Evolutionary conservation across 2,888 invertebrate species (phyloP).

Genomic region (Dysmachus trigonus): DNA sequence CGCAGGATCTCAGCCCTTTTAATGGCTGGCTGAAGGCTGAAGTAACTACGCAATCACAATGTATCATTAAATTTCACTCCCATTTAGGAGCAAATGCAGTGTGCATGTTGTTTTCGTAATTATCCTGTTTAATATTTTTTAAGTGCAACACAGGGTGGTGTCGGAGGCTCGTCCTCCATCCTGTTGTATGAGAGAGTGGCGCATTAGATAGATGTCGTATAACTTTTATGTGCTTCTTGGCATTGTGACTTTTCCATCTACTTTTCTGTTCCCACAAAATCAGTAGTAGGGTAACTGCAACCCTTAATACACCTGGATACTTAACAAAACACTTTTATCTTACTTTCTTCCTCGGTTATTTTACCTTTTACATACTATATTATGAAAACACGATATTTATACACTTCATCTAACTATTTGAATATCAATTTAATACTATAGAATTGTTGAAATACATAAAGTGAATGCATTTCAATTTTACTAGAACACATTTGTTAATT

Average conservation of each 20-base stretch:
- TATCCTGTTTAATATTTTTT: not conserved
- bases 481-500: no score
- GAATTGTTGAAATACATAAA: no score
- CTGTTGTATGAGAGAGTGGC: not conserved
- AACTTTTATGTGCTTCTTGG: not conserved
- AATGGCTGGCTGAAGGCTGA: not conserved
- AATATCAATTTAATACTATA: no score
- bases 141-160: not conserved
- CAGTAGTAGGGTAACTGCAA: not conserved
- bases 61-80: not conserved
- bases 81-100: not conserved
- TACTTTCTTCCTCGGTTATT: not conserved
- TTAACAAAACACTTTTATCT: not conserved
- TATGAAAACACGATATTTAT: no score
- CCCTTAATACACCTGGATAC: not conserved
- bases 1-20: not conserved
- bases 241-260: not conserved
- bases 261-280: not conserved
- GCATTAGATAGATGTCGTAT: not conserved
- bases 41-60: not conserved
- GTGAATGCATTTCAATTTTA: no score
- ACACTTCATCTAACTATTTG: no score
- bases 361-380: not conserved
- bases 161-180: not conserved
- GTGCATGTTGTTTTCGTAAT: slow-evolving; percentile 13